phyloP scores from a whole-genome alignment of 1,140 invertebrate species.

The Orchesella cincta region DNA sequence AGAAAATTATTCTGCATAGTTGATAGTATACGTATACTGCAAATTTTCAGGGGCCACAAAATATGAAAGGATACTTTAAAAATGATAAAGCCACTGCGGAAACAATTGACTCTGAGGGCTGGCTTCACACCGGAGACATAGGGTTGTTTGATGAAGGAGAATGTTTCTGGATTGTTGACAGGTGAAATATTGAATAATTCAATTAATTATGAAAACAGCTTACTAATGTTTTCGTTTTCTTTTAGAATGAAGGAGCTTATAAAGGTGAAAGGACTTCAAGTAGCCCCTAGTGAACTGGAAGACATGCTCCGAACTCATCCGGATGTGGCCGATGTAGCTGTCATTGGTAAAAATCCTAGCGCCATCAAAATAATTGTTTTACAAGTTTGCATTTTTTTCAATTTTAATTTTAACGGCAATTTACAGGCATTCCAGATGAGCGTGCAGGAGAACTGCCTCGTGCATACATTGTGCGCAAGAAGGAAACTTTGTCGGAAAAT shows the following conservation, averaged over 20 bases:
- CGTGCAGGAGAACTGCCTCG: slow-evolving; percentile 62
- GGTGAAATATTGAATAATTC: not conserved
- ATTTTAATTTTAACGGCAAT: not conserved
- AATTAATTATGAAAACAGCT: not conserved
- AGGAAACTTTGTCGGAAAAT: slow-evolving; percentile 60
- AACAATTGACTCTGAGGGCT: slow-evolving; percentile 74
- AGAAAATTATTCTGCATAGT: not conserved
- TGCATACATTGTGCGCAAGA: slow-evolving; percentile 65
- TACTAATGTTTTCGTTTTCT: slow-evolving; percentile 75
- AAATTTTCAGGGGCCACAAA: slow-evolving; percentile 28
- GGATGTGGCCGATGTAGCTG: slow-evolving; percentile 60
- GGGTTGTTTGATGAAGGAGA: slow-evolving; percentile 64
- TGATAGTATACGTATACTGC: no score
- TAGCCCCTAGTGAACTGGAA: slow-evolving; percentile 63
- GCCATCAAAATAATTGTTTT: not conserved
- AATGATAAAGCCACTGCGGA: slow-evolving; percentile 65
- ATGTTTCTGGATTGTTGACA: slow-evolving; percentile 17
- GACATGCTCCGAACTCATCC: slow-evolving; percentile 59
- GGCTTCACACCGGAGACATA: slow-evolving; percentile 70
- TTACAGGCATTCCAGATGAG: slow-evolving; percentile 56
- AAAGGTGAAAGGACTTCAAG: slow-evolving; percentile 85
- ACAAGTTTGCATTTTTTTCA: not conserved
- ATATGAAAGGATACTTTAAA: slow-evolving; percentile 54
- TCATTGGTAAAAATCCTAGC: slow-evolving; percentile 56
- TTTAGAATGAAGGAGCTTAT: slow-evolving; percentile 84